A percentile compares a stretch with the other conserved stretches of the same genome.
Evolutionary conservation across 2,797 vertebrate genomes (phyloP).

Genomic region (Myiotriccus ornatus): DNA sequence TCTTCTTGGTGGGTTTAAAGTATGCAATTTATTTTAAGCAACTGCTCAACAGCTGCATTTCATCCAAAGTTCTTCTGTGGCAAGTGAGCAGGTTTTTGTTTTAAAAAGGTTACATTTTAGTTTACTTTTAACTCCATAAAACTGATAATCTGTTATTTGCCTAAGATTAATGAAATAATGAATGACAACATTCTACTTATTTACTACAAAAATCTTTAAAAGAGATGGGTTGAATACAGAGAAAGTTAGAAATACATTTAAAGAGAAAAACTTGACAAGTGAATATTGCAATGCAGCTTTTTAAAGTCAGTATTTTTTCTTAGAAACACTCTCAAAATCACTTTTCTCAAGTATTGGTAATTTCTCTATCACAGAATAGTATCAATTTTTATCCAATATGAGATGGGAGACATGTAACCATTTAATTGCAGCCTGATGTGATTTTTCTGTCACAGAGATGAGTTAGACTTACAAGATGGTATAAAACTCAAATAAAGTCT

Average conservation of each 20-base stretch:
- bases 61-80: slow-evolving; percentile 59
- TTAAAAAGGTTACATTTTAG: slow-evolving; percentile 64
- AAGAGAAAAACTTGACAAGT: background rate
- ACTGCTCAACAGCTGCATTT: slow-evolving; percentile 66
- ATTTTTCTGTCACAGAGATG: background rate
- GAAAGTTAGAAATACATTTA: background rate
- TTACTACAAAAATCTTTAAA: slow-evolving; percentile 10
- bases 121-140: slow-evolving; percentile 68
- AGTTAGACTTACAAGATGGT: background rate
- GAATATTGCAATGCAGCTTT: background rate
- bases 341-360: background rate
- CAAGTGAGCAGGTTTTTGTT: slow-evolving; percentile 66
- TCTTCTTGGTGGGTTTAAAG: slow-evolving; percentile 63
- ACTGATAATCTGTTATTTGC: slow-evolving; percentile 62
- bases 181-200: slow-evolving; percentile 28
- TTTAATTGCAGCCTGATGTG: background rate
- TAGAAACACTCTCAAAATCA: background rate
- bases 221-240: background rate
- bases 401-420: background rate
- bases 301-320: background rate
- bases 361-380: background rate
- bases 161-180: slow-evolving; percentile 62
- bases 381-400: background rate
- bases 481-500: background rate
- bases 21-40: slow-evolving; percentile 66